Evolutionary conservation across 2,888 invertebrate species (phyloP).

Genomic region (Lypha dubia): DNA sequence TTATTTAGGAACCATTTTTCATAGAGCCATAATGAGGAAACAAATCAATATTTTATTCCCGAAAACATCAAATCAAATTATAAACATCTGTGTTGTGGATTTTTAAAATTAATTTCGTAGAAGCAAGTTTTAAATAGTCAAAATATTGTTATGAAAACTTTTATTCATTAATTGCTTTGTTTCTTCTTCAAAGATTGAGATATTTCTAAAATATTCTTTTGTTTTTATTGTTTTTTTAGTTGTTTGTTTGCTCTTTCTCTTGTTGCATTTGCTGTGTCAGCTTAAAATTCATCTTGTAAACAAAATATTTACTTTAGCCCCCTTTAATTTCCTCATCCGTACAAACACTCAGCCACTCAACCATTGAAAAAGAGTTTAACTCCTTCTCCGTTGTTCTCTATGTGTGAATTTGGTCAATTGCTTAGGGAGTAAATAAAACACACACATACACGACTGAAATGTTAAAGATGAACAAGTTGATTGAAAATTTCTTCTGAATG

Average conservation of each 20-base stretch:
- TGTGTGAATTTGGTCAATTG: constrained; percentile 37
- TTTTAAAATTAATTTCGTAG: background rate
- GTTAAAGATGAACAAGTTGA: constrained; percentile 30
- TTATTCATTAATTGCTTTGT: constrained; percentile 35
- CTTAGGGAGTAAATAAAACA: constrained; percentile 15
- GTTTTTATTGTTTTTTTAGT: constrained; percentile 37
- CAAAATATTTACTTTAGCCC: constrained; percentile 74
- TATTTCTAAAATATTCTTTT: constrained; percentile 16
- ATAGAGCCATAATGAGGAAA: too few relatives aligned
- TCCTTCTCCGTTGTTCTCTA: constrained; percentile 33
- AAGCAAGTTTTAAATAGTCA: constrained; percentile 39
- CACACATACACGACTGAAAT: background rate
- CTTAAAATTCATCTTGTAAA: constrained; percentile 74
- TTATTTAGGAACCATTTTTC: too few relatives aligned
- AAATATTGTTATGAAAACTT: constrained; percentile 36
- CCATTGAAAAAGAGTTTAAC: constrained; percentile 9
- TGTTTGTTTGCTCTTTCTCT: constrained; percentile 49
- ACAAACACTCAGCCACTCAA: background rate
- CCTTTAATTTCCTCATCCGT: constrained; percentile 46
- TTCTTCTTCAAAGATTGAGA: background rate
- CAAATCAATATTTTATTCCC: too few relatives aligned
- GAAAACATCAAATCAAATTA: too few relatives aligned
- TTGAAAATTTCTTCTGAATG: constrained; percentile 43
- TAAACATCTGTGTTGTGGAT: too few relatives aligned
- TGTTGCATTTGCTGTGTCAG: constrained; percentile 72